These are phyloP conservation scores for Cyphomyrus plagiostoma DNA, from an alignment of 2,113 vertebrate genomes.

Conservation along the genomic window DNA sequence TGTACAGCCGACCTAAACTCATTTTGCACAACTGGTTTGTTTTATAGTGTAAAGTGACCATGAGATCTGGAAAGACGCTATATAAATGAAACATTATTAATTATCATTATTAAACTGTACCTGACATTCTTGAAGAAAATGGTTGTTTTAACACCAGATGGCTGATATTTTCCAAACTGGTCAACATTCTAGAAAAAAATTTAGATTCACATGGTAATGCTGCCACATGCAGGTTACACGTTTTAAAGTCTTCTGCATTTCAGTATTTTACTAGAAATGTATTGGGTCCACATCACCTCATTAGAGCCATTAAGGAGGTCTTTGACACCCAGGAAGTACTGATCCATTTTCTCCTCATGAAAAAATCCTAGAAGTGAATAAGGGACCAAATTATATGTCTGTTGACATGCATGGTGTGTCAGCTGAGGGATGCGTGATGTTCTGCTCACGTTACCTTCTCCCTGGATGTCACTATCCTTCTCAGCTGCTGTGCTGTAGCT, in stretches of 20 bases:
- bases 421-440: too few relatives aligned
- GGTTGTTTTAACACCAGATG: constrained; percentile 38
- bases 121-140: constrained; percentile 28
- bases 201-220: not conserved
- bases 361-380: constrained; percentile 20
- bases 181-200: constrained; percentile 31
- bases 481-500: not conserved
- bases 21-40: not conserved
- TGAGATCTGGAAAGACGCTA: not conserved
- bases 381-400: not conserved
- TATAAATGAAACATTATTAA: not conserved
- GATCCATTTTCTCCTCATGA: not conserved
- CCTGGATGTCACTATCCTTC: not conserved
- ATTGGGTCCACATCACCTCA: constrained; percentile 39
- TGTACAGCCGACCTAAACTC: not conserved
- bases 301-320: constrained; percentile 33
- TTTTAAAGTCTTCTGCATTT: not conserved
- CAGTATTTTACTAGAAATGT: not conserved
- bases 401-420: not conserved
- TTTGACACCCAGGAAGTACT: constrained; percentile 31
- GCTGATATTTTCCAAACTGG: constrained; percentile 44
- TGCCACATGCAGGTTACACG: constrained; percentile 21
- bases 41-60: not conserved
- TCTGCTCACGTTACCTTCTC: not conserved
- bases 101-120: constrained; percentile 24